Base-by-base conservation (phyloP, 2,797 vertebrate species). In the Danio choprae region DNA sequence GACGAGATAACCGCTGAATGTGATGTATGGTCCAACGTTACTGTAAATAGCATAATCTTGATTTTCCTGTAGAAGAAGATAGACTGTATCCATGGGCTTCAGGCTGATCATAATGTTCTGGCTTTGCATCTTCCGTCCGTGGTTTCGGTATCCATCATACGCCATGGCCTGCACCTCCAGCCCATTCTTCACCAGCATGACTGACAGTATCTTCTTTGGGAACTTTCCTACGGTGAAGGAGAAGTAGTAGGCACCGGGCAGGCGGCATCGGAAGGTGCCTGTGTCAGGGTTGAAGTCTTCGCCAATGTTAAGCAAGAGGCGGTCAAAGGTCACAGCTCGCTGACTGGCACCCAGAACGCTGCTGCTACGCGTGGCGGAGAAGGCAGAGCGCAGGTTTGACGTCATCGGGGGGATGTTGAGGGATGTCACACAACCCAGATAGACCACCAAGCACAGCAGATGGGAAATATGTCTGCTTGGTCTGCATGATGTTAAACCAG, bases 91-190 rank as follows among this genome's bases (percentile, higher is more conserved):
- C 90, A 91, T 91, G n/a, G 91, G 81, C 56, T 84, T 90, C 85
- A 95, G 81, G 40, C 44, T 88, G 63, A 94, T 88, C 93, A 95
- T 94, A 1, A 92, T 62, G 43, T 94, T 95, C 79, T 95, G 94
- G 81, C 94, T 95, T 71, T 95, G 92, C 20, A 95, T 90, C 72
- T 95, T 95, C 76, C 93, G 88, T 10, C 91, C 91, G 80, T 89
- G 90, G 69, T 92, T 93, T 56, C 86, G 88, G 88, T 93, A 91
- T 82, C 93, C 94, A 0, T 94, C 92, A 2, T 91, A 95, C 0
- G 89, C 94, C 7, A 94, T 94, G 3, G 93, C 91, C 77, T 95
- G 94, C 46, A 95, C 94, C 83, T 95, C 94, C 73, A 91, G 86
- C 20, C 90, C 87, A 1, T 95, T 95, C 84, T 94, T 95, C 81